These are phyloP conservation scores for Acholoe squamosa DNA, from an alignment of 2,888 invertebrate genomes.

Conservation along the genomic window DNA sequence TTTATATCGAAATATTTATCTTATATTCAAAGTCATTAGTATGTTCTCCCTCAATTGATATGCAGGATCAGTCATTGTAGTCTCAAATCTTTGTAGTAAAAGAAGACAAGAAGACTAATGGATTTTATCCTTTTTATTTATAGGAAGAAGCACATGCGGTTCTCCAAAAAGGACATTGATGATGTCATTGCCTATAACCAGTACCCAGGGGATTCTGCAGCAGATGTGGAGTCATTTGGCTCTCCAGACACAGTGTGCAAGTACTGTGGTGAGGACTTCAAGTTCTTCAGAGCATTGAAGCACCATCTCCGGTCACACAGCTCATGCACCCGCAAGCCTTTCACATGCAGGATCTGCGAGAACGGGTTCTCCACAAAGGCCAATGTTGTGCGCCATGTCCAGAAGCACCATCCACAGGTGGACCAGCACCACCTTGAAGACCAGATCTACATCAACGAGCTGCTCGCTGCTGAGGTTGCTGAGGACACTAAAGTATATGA, in stretches of 20 bases:
- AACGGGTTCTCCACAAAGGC: constrained; percentile 83
- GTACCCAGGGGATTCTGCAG: constrained; percentile 73
- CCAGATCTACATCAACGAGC: constrained; percentile 75
- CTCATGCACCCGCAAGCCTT: constrained; percentile 82
- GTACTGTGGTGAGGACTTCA: constrained; percentile 84
- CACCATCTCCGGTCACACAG: constrained; percentile 83
- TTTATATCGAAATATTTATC: no score
- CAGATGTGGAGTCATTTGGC: constrained; percentile 73
- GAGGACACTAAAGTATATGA: constrained; percentile 56
- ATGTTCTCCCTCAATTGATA: no score
- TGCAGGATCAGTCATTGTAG: no score
- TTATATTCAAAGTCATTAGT: no score
- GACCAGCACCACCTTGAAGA: constrained; percentile 73
- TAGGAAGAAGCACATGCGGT: constrained; percentile 93
- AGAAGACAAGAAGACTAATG: neutral
- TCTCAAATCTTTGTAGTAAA: neutral
- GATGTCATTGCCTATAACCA: constrained; percentile 87
- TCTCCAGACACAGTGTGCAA: constrained; percentile 83
- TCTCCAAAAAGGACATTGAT: constrained; percentile 93
- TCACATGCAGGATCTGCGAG: constrained; percentile 81
- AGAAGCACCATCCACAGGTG: constrained; percentile 80
- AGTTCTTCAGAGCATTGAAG: constrained; percentile 82
- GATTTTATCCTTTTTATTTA: constrained; percentile 9
- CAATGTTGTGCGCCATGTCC: constrained; percentile 82
- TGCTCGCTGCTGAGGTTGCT: constrained; percentile 56